Percentiles rank a stretch among this genome's conserved stretches.
Conservation (phyloP, 2,888 invertebrate genomes). For the Apodemia mormo region DNA sequence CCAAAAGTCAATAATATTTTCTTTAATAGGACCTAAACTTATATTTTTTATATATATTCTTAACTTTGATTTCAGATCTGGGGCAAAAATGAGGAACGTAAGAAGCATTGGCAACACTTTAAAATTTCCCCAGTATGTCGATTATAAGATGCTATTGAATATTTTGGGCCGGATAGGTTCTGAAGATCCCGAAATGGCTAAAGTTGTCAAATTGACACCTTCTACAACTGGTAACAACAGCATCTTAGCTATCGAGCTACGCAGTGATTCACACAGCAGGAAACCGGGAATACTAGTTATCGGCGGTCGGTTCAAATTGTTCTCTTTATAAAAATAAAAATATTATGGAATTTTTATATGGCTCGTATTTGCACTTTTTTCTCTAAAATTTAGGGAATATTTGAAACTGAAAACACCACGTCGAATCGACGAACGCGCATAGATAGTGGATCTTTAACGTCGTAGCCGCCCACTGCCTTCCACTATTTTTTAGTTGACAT, state of each 20-base stretch:
- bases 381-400: too few relatives aligned
- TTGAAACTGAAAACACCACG: too few relatives aligned
- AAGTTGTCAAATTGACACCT: slow-evolving; percentile 49
- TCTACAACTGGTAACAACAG: slow-evolving; percentile 56
- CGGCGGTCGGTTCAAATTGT: slow-evolving; percentile 52
- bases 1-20: too few relatives aligned
- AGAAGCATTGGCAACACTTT: slow-evolving; percentile 45
- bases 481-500: too few relatives aligned
- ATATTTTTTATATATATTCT: too few relatives aligned
- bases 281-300: slow-evolving; percentile 72
- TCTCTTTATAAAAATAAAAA: too few relatives aligned
- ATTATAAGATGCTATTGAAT: slow-evolving; percentile 43
- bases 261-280: slow-evolving; percentile 58
- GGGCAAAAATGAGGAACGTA: slow-evolving; percentile 58
- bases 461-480: too few relatives aligned
- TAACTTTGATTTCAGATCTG: slow-evolving; percentile 52
- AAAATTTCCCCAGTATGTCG: slow-evolving; percentile 49
- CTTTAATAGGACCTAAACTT: too few relatives aligned
- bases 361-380: too few relatives aligned
- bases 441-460: too few relatives aligned
- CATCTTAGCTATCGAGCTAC: slow-evolving; percentile 62
- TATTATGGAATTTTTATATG: too few relatives aligned
- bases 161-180: slow-evolving; percentile 45
- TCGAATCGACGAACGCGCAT: too few relatives aligned
- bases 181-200: slow-evolving; percentile 55